Percentiles rank a stretch among this genome's conserved stretches.
phyloP scores from a whole-genome alignment of 2,797 vertebrate species.

The Platalea minor region DNA sequence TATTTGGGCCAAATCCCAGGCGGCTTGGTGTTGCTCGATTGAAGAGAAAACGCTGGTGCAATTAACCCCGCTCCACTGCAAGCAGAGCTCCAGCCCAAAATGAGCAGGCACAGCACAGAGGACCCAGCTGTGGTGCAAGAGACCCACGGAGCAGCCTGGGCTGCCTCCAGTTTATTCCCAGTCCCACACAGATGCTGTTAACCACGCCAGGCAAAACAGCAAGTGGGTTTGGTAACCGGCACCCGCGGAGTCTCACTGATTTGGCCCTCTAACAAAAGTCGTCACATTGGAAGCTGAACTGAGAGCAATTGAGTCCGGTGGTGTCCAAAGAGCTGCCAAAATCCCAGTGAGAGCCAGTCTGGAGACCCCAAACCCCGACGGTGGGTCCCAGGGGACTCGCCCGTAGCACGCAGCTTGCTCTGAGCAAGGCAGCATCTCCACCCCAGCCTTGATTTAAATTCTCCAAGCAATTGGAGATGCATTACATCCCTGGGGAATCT shows the following conservation, averaged over 20 bases:
- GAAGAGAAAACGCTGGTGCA: not conserved
- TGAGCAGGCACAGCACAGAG: not conserved
- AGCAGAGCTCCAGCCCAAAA: not conserved
- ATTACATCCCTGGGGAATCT: not conserved
- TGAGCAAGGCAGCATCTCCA: not conserved
- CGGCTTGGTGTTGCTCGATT: not conserved
- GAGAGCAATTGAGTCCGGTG: not conserved
- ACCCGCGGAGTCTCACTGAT: fast-evolving
- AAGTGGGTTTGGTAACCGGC: not conserved
- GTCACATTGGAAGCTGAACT: fast-evolving
- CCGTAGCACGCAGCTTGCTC: not conserved
- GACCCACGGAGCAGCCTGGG: not conserved
- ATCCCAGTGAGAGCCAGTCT: fast-evolving
- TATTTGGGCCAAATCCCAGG: not conserved
- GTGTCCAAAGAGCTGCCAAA: not conserved
- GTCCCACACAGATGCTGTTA: fast-evolving
- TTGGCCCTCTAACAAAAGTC: fast-evolving
- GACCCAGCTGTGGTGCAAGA: not conserved
- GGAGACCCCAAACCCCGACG: fast-evolving
- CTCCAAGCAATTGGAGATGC: not conserved
- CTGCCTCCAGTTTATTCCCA: not conserved
- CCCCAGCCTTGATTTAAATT: not conserved
- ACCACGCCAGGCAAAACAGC: not conserved
- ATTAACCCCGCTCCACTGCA: fast-evolving
- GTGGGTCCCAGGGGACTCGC: too few species aligned